A percentile compares a stretch with the other conserved stretches of the same genome.
phyloP scores from a whole-genome alignment of 2,797 vertebrate species.

The Scolopax rusticola region DNA sequence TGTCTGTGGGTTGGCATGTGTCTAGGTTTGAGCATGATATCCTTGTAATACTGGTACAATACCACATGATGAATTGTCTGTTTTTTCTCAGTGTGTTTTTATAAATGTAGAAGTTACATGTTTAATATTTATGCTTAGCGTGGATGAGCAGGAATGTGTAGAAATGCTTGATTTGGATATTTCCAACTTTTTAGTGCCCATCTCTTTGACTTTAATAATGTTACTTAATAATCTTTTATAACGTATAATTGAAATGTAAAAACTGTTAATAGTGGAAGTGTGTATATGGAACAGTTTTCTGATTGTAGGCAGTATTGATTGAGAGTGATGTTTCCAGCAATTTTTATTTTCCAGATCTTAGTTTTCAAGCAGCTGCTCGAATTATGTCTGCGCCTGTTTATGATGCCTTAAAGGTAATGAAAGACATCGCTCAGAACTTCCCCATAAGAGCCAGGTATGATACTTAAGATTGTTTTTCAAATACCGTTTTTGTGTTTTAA shows the following conservation, averaged over 20 bases:
- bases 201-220: neutral
- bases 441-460: conserved; percentile 94
- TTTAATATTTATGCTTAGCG: neutral
- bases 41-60: neutral
- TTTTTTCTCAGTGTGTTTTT: neutral
- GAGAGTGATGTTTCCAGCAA: neutral
- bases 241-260: neutral
- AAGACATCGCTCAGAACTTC: conserved; percentile 96
- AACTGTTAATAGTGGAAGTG: neutral
- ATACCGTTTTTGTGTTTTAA: neutral
- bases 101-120: neutral
- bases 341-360: conserved; percentile 85
- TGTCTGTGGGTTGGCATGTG: neutral
- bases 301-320: neutral
- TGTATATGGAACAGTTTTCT: neutral
- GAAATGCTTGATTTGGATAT: neutral
- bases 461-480: conserved; percentile 9
- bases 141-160: neutral
- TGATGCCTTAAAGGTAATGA: conserved; percentile 92
- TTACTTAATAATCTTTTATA: neutral
- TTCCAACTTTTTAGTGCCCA: neutral
- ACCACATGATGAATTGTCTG: rapidly evolving
- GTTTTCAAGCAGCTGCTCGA: conserved; percentile 93
- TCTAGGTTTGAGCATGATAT: neutral
- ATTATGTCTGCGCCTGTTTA: conserved; percentile 89